Conservation (phyloP, 2,797 vertebrate genomes). For the Bradypus variegatus region DNA sequence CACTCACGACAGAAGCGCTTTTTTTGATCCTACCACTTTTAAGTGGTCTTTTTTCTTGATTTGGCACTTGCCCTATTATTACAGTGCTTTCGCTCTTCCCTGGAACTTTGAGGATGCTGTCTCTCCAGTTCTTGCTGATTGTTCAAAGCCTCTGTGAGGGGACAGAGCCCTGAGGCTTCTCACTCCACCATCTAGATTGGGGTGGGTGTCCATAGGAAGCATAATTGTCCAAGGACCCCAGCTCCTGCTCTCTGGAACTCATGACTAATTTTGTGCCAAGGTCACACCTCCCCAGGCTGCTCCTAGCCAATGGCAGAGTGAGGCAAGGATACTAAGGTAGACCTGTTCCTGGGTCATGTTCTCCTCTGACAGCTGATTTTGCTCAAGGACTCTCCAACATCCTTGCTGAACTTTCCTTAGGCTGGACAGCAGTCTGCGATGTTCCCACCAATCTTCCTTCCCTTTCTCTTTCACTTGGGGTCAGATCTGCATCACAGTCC, state of each 20-base stretch:
- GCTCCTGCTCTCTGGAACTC: background rate
- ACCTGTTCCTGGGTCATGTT: too few relatives aligned
- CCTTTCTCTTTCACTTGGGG: background rate
- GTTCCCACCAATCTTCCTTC: background rate
- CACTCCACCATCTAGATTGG: too few relatives aligned
- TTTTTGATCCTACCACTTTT: too few relatives aligned
- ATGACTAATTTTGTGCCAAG: background rate
- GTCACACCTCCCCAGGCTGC: background rate
- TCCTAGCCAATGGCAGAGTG: background rate
- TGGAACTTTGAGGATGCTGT: too few relatives aligned
- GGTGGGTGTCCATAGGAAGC: background rate
- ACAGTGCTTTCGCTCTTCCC: too few relatives aligned
- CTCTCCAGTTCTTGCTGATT: too few relatives aligned
- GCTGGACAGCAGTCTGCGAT: background rate
- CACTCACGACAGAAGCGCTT: too few relatives aligned
- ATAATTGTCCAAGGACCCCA: background rate
- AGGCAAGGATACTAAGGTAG: background rate
- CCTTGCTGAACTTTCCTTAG: background rate
- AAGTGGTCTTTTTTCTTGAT: too few relatives aligned
- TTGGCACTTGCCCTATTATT: too few relatives aligned
- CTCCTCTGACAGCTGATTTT: background rate
- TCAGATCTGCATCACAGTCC: background rate
- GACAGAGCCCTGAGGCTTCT: too few relatives aligned
- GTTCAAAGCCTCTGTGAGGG: too few relatives aligned
- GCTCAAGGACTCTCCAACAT: background rate